phyloP scores from a whole-genome alignment of 2,888 invertebrate genomes.

The Noctua pronuba region DNA sequence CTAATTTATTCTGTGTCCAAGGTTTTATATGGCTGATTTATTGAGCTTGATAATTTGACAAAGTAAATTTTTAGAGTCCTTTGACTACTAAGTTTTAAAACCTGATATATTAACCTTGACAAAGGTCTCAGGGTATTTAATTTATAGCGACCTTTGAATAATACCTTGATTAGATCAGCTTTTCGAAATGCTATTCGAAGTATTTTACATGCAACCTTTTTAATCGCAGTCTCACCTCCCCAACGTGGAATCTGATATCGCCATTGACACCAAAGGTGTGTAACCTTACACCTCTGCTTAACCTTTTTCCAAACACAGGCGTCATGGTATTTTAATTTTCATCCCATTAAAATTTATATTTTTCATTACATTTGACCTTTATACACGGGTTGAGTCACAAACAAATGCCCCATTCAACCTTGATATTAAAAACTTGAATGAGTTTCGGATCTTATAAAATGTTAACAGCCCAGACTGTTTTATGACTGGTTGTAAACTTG shows the following conservation, averaged over 20 bases:
- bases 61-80: constrained; percentile 2
- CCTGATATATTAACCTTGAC: constrained; percentile 23
- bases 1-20: constrained; percentile 23
- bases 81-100: constrained; percentile 9
- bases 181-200: not conserved
- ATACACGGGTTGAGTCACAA: constrained; percentile 38
- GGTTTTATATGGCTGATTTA: constrained; percentile 27
- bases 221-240: not conserved
- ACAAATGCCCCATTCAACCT: constrained; percentile 41
- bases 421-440: constrained; percentile 51
- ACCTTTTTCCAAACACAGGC: constrained; percentile 36
- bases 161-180: constrained; percentile 17
- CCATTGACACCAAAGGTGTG: constrained; percentile 16
- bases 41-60: constrained; percentile 18
- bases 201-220: not conserved
- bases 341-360: constrained; percentile 46
- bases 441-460: constrained; percentile 38
- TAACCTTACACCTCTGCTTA: constrained; percentile 45
- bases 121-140: constrained; percentile 5
- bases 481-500: constrained; percentile 10
- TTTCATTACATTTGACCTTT: constrained; percentile 49
- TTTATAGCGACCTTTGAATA: constrained; percentile 37
- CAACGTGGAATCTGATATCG: not conserved
- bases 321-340: constrained; percentile 31
- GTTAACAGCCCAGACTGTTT: constrained; percentile 26